Evolutionary conservation across 2,113 vertebrate species (phyloP), one percentile per base, ranked within the genome.

Genomic region (Reinhardtius hippoglossoides): DNA sequence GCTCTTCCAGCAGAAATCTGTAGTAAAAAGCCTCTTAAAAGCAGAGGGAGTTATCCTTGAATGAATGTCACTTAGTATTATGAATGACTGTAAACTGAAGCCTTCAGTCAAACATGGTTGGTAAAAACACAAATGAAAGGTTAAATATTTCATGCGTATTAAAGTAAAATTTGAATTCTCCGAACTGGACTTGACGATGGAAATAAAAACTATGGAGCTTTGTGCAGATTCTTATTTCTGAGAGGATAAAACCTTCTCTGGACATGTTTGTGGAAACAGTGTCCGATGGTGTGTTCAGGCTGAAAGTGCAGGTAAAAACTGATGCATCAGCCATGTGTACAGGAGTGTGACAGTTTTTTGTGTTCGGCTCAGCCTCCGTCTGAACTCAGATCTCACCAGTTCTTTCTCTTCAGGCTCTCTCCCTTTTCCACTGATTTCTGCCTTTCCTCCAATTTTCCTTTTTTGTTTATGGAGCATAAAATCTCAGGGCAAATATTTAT

Each of bases 21-120:
- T 4, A 48, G 13, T 15, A 31, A 82, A 31, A 70, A 62, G 31
- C 50, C 67, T 40, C 18, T 35, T 73, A 56, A 74, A 66, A 67
- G 48, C 48, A 26, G 23, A 35, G 73, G 57, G 50, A 60, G 20
- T 31, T 26, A 66, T 77, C 10, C 31, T 59, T 54, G 50, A 50
- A 35, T 60, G 3, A 44, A 48, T 65, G 42, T 69, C 58, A 16
- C 58, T 57, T 61, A 16, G 37, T 14, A 7, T 8, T 31, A 18
- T 35, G 9, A 23, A 35, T 0, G 31, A 31, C 31, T 31, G 6
- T 31, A 31, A 31, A 31, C 27, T 31, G 27, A 55, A 44, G 23
- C 2, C 46, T 4, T 48, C 46, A 16, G 46, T 15, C 16, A 48
- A 48, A 48, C 8, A 14, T 48, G 44, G 44, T 16, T 48, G 15